phyloP scores from a whole-genome alignment of 1,140 invertebrate genomes.

The Ceratina japonica region DNA sequence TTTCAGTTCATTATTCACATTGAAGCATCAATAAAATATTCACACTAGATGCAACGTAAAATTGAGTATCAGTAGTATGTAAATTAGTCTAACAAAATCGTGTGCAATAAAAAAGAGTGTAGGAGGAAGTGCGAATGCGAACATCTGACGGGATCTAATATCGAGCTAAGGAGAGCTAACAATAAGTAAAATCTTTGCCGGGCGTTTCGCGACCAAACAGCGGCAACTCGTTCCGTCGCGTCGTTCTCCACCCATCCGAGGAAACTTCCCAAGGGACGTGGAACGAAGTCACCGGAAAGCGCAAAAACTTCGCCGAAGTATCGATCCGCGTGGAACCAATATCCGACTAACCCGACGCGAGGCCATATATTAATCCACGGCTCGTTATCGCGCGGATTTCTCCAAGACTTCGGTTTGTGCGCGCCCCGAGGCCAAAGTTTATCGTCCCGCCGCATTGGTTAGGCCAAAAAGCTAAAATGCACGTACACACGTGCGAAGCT shows the following conservation, averaged over 20 bases:
- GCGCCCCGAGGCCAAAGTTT: slow-evolving; percentile 31
- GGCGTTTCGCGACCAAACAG: neutral
- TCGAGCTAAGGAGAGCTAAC: neutral
- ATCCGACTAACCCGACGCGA: slow-evolving; percentile 26
- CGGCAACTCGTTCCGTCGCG: slow-evolving; percentile 19
- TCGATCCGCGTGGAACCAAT: slow-evolving; percentile 41
- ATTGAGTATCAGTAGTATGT: no score
- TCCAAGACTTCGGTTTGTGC: slow-evolving; percentile 24
- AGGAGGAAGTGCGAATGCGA: no score
- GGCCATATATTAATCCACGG: slow-evolving; percentile 48
- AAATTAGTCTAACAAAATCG: neutral
- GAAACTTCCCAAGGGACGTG: slow-evolving; percentile 7
- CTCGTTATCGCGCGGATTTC: slow-evolving; percentile 21
- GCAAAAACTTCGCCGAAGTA: slow-evolving; percentile 39
- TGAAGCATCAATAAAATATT: no score
- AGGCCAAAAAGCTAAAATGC: slow-evolving; percentile 52
- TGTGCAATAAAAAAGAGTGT: neutral
- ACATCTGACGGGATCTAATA: neutral
- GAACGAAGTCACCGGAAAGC: slow-evolving; percentile 28
- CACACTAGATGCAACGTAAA: no score
- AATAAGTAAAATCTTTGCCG: slow-evolving; percentile 1
- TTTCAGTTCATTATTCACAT: no score
- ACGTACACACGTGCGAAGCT: neutral
- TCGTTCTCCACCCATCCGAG: neutral
- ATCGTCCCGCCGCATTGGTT: slow-evolving; percentile 28